Evolutionary conservation across 2,888 invertebrate species (phyloP).

Genomic region (Germaria angustata): DNA sequence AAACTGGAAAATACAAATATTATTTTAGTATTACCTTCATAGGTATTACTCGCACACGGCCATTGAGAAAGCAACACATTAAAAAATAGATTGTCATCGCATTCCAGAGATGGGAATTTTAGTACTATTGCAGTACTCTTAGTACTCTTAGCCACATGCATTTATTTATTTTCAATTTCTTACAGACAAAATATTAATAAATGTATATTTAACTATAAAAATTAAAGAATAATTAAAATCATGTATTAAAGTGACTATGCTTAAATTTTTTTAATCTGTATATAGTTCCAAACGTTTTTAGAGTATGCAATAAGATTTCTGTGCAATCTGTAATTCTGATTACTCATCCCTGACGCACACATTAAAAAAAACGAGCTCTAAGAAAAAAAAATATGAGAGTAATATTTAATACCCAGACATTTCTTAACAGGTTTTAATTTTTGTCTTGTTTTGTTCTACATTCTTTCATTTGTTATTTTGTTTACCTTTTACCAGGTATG

Average conservation of each 20-base stretch:
- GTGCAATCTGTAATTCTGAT: background rate
- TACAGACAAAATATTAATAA: too few species aligned
- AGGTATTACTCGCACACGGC: background rate
- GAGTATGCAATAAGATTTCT: too few species aligned
- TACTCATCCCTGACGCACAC: background rate
- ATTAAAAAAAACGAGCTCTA: constrained; percentile 3
- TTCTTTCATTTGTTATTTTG: constrained; percentile 15
- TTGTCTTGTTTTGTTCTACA: constrained; percentile 38
- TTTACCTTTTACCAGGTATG: constrained; percentile 8
- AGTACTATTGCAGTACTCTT: background rate
- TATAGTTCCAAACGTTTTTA: too few species aligned
- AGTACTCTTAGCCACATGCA: too few species aligned
- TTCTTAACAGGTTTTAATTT: constrained; percentile 61
- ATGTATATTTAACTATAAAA: too few species aligned
- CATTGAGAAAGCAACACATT: background rate
- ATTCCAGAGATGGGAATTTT: background rate
- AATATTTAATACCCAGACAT: constrained; percentile 16
- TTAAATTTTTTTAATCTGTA: too few species aligned
- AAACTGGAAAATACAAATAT: background rate
- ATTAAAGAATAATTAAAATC: too few species aligned
- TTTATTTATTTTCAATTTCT: too few species aligned
- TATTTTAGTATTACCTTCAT: constrained; percentile 11
- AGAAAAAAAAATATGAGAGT: background rate
- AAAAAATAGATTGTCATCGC: constrained; percentile 2
- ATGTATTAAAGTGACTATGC: too few species aligned